Percentiles rank a stretch among this genome's conserved stretches.
Evolutionary conservation across 2,113 vertebrate species (phyloP).

Genomic region (Callipepla squamata): DNA sequence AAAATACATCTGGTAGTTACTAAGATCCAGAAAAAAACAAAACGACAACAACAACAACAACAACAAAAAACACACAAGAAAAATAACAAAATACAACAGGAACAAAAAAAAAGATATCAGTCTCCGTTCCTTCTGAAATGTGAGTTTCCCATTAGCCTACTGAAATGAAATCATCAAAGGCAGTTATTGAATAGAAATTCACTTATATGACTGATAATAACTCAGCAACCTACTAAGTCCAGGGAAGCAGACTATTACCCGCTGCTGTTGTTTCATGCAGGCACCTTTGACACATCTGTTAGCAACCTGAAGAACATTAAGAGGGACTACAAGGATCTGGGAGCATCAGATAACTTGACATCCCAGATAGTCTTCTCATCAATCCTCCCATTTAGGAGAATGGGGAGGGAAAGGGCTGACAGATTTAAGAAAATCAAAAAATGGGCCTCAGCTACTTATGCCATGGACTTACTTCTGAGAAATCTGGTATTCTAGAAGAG

Average conservation of each 20-base stretch:
- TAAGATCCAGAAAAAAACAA: not conserved
- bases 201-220: not conserved
- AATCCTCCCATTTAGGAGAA: not conserved
- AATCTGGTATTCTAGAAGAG: too few relatives aligned
- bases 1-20: not conserved
- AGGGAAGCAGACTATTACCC: not conserved
- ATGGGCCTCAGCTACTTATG: too few relatives aligned
- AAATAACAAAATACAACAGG: not conserved
- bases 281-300: too few relatives aligned
- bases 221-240: not conserved
- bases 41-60: not conserved
- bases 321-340: not conserved
- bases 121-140: not conserved
- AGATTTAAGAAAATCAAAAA: not conserved
- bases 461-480: too few relatives aligned
- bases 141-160: not conserved
- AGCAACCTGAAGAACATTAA: not conserved
- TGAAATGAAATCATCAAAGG: not conserved
- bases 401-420: not conserved
- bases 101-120: not conserved
- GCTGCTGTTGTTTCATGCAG: too few relatives aligned
- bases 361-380: not conserved
- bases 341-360: not conserved
- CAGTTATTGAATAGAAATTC: not conserved
- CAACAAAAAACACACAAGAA: not conserved